Evolutionary conservation across 2,113 vertebrate genomes (phyloP).

Genomic region (Trachemys scripta): DNA sequence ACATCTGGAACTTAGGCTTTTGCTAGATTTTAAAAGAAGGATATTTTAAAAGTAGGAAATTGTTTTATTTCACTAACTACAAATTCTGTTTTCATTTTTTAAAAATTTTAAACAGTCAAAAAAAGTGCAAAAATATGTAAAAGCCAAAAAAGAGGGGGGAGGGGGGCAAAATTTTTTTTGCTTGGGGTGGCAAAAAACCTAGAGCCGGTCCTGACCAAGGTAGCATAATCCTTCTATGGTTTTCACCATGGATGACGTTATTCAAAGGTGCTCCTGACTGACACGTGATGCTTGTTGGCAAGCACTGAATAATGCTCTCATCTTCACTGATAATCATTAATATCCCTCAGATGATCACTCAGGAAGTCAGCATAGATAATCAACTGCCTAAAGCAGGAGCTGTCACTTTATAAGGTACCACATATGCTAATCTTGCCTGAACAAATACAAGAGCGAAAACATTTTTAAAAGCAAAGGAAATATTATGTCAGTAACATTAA

Average conservation of each 20-base stretch:
- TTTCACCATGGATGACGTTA: neutral
- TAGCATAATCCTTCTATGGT: neutral
- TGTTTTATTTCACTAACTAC: too few relatives aligned
- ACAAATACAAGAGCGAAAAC: neutral
- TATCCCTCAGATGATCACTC: neutral
- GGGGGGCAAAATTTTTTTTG: too few relatives aligned
- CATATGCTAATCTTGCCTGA: neutral
- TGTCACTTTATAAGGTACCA: neutral
- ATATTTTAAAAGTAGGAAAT: too few relatives aligned
- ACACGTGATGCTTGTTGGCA: neutral
- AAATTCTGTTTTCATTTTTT: too few relatives aligned
- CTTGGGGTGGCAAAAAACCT: too few relatives aligned
- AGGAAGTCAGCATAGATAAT: neutral
- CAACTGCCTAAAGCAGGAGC: neutral
- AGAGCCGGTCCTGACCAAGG: neutral
- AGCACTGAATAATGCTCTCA: neutral
- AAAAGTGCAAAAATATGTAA: too few relatives aligned
- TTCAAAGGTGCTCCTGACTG: neutral
- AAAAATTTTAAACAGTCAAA: too few relatives aligned
- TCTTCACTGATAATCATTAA: neutral
- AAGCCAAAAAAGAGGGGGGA: too few relatives aligned
- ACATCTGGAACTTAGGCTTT: too few relatives aligned
- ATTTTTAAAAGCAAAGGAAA: neutral
- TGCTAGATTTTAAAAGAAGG: too few relatives aligned
- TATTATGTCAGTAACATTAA: neutral